Base-by-base conservation (phyloP, 2,113 vertebrate species). In the Sarotherodon lohbergeri region DNA sequence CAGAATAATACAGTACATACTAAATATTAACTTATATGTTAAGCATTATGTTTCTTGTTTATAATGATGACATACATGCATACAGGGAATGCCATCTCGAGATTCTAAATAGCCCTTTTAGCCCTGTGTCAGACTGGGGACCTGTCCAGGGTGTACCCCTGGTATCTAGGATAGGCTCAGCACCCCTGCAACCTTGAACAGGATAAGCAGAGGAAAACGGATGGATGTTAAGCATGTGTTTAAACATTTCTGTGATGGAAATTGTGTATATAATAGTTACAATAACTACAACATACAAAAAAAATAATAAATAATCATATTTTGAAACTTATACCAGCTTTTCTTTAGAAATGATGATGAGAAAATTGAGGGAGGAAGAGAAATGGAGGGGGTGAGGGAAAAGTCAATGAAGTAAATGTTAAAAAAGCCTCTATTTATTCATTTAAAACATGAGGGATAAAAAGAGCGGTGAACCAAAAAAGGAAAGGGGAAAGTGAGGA, bases 1-100 rank as follows among this genome's bases (percentile, higher is more conserved):
- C 8, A 55, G 79, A 27, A 76, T 22, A 68, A 41, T 48, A 48
- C 9, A 13, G 34, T 41, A 22, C 19, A 50, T 48, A 32, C 14
- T 76, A 76, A 76, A 76, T 48, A 76, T 76, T 29, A 76, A 76
- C 43, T 29, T 27, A 29, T 48, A 12, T 17, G 41, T 12, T 76
- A 1, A 76, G 43, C 43, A 19, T 5, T 48, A 39, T 34, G 32
- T 66, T 66, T 39, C 61, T 66, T n/a, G 34, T 66, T 66, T n/a
- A 66, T 66, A 66, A 10, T 39, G 34, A 39, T 10, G 13, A n/a
- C 34, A 66, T 39, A 66, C 34, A 66, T 19, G 34, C 61, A 66
- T 0, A 39, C 61, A 22, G 6, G 17, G 6, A 63, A 12, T 36
- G 59, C 2, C 4, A 36, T 63, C 6, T 36, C 17, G 32, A 63